Conservation (phyloP, 1,140 invertebrate genomes). For the Gryllus bimaculatus region DNA sequence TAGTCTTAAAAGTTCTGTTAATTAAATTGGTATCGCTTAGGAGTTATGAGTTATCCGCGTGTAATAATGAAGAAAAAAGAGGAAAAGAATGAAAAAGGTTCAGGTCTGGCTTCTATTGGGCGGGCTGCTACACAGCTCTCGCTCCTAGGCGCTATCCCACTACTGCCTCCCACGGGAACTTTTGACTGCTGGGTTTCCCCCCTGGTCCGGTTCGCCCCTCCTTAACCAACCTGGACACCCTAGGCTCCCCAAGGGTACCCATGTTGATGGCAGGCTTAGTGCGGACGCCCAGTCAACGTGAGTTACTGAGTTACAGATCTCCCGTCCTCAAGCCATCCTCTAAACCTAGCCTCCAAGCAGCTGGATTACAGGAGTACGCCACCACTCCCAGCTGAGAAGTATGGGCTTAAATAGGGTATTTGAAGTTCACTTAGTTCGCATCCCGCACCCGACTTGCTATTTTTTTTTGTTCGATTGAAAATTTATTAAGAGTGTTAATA, state of each 20-base stretch:
- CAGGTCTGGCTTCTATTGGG: conserved; percentile 41
- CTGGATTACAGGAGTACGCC: conserved; percentile 48
- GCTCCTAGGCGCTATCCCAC: conserved; percentile 55
- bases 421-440: neutral
- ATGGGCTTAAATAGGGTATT: neutral
- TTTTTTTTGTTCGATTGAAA: neutral
- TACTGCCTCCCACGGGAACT: conserved; percentile 51
- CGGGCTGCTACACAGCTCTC: conserved; percentile 39
- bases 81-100: too few relatives aligned
- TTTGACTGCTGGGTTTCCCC: conserved; percentile 56
- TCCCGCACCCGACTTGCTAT: neutral
- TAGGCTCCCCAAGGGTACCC: conserved; percentile 36
- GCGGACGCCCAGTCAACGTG: conserved; percentile 33
- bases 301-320: conserved; percentile 22
- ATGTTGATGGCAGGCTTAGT: conserved; percentile 48
- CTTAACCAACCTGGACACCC: conserved; percentile 41
- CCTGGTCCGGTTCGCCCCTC: conserved; percentile 52
- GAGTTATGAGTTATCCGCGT: too few relatives aligned
- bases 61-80: too few relatives aligned
- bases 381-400: conserved; percentile 30
- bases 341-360: conserved; percentile 39
- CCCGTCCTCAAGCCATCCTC: conserved; percentile 39
- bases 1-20: too few relatives aligned
- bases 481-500: neutral
- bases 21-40: too few relatives aligned